Conservation (phyloP, 1,140 invertebrate species). For the Drosophila auraria region DNA sequence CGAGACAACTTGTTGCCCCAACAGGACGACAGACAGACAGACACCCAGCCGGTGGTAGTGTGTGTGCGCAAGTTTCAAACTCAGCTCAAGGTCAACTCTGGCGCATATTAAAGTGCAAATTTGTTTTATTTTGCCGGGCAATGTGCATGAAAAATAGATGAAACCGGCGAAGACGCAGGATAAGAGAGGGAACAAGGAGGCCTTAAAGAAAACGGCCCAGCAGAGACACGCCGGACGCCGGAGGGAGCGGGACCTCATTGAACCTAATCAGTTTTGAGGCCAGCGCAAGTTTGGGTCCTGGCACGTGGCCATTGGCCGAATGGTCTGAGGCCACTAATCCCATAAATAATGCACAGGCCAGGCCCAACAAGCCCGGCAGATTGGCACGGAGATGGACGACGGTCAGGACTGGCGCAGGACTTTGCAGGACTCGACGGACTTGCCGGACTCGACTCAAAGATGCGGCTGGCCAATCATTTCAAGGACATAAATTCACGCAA, state of each 20-base stretch:
- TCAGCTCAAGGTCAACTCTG: constrained; percentile 62
- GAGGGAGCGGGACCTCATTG: constrained; percentile 64
- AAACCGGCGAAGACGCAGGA: constrained; percentile 9
- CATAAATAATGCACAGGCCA: constrained; percentile 73
- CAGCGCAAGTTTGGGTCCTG: constrained; percentile 56
- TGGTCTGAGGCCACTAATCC: constrained; percentile 70
- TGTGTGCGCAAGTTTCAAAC: constrained; percentile 38
- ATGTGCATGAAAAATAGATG: constrained; percentile 73
- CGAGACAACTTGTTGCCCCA: constrained; percentile 71
- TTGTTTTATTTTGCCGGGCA: constrained; percentile 73
- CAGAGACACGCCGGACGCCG: constrained; percentile 25
- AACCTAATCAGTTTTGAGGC: constrained; percentile 79
- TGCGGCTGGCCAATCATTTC: constrained; percentile 77
- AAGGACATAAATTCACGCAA: constrained; percentile 83
- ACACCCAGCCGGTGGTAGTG: constrained; percentile 13
- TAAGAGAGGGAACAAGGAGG: neutral
- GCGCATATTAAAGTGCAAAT: constrained; percentile 79
- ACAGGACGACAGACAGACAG: constrained; percentile 22
- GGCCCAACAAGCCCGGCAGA: constrained; percentile 28
- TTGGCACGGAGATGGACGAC: constrained; percentile 20
- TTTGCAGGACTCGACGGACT: neutral
- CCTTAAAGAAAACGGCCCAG: constrained; percentile 31
- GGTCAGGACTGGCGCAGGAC: constrained; percentile 8
- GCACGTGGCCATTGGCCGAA: constrained; percentile 66
- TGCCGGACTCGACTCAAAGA: constrained; percentile 46